Evolutionary conservation across 1,140 invertebrate species (phyloP).

Genomic region (Platorchestia sp.): DNA sequence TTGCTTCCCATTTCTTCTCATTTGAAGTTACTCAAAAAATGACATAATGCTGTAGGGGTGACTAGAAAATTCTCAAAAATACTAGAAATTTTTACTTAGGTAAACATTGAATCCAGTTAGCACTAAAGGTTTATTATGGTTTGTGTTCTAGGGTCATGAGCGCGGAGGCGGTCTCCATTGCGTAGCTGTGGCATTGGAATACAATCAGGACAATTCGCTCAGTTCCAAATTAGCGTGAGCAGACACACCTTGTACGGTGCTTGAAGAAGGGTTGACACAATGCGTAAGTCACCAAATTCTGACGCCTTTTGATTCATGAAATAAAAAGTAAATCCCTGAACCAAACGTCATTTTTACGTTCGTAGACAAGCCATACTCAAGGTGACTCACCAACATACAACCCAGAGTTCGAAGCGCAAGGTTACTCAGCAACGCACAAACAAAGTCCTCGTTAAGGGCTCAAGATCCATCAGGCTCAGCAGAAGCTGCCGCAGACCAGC

Average conservation of each 20-base stretch:
- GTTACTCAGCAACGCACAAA: background rate
- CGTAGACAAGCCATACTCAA: background rate
- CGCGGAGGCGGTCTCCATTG: no score
- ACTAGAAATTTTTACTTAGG: no score
- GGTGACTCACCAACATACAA: background rate
- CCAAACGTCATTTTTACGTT: background rate
- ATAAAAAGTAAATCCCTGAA: background rate
- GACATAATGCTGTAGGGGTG: no score
- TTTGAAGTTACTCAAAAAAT: no score
- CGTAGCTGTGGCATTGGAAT: no score
- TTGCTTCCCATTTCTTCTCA: no score
- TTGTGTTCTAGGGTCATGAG: no score
- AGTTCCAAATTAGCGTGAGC: background rate
- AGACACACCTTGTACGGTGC: background rate
- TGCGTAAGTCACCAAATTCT: background rate
- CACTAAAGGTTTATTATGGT: no score
- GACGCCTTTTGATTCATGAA: background rate
- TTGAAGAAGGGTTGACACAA: background rate
- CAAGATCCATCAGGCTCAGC: slow-evolving; percentile 30
- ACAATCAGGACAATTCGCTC: background rate
- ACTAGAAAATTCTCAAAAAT: no score
- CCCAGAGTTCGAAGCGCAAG: background rate
- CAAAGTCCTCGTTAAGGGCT: background rate
- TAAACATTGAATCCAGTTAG: no score
- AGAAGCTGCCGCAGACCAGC: background rate